phyloP scores from a whole-genome alignment of 2,888 invertebrate species.

The Rutpela maculata region DNA sequence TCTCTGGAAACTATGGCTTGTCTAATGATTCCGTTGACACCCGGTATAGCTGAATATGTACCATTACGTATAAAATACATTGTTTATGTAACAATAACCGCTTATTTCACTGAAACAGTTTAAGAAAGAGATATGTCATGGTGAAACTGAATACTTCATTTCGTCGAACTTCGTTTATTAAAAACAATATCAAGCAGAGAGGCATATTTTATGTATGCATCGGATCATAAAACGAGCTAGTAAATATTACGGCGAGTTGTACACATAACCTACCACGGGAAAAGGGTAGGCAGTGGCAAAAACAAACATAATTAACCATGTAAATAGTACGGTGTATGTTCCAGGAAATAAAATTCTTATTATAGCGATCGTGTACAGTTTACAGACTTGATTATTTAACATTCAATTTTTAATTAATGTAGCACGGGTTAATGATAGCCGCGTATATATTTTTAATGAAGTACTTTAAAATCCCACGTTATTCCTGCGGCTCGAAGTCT shows the following conservation, averaged over 20 bases:
- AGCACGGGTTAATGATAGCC: neutral
- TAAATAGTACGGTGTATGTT: constrained; percentile 13
- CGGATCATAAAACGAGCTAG: neutral
- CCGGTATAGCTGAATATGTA: no score
- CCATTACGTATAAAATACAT: no score
- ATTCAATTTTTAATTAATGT: neutral
- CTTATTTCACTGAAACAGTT: no score
- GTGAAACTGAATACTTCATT: no score
- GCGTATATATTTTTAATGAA: neutral
- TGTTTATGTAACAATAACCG: no score
- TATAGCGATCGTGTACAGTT: neutral
- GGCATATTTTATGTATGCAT: neutral
- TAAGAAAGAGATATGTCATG: no score
- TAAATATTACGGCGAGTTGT: neutral
- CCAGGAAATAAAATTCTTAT: neutral
- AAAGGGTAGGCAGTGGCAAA: neutral
- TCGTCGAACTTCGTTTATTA: no score
- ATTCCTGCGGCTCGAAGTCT: no score
- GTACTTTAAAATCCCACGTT: neutral
- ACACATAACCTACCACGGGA: neutral
- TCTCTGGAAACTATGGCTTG: no score
- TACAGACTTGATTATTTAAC: neutral
- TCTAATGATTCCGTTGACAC: no score
- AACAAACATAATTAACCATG: constrained; percentile 23
- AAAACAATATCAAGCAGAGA: neutral